Evolutionary conservation across 2,113 vertebrate genomes (phyloP).

Genomic region (Dryoscopus gambensis): DNA sequence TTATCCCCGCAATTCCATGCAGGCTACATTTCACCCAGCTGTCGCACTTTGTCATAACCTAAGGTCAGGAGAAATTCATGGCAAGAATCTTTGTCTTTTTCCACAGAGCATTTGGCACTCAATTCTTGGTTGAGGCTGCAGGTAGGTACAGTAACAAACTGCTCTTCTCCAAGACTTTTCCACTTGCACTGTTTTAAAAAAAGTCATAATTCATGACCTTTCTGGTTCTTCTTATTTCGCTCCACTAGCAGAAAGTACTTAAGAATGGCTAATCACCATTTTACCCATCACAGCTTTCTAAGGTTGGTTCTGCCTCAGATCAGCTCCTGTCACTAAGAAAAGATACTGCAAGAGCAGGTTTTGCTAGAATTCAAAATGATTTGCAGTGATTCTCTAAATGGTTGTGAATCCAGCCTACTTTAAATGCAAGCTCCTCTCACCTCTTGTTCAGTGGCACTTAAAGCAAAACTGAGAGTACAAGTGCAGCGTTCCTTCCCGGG

Average conservation of each 20-base stretch:
- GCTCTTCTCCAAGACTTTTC: background rate
- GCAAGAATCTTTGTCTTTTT: slow-evolving; percentile 9
- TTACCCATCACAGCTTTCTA: background rate
- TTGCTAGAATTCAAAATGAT: background rate
- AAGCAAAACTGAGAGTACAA: background rate
- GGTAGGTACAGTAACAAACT: background rate
- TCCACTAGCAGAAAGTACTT: background rate
- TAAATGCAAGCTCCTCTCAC: background rate
- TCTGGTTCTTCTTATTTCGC: background rate
- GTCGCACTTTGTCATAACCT: background rate
- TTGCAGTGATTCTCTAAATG: background rate
- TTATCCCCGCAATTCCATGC: slow-evolving; percentile 4
- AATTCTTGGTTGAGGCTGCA: background rate
- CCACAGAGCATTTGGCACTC: background rate
- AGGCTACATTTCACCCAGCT: slow-evolving; percentile 44
- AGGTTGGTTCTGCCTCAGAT: background rate
- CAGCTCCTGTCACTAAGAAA: background rate
- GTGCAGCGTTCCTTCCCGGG: background rate
- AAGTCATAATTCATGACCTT: background rate
- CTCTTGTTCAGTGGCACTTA: background rate
- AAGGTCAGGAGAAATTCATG: background rate
- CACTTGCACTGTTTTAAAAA: background rate
- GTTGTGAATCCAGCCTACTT: background rate
- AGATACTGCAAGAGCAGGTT: background rate
- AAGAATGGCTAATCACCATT: background rate